Percentiles rank a stretch among this genome's conserved stretches.
phyloP scores from a whole-genome alignment of 2,113 vertebrate genomes.

The Phalacrocorax pelagicus region DNA sequence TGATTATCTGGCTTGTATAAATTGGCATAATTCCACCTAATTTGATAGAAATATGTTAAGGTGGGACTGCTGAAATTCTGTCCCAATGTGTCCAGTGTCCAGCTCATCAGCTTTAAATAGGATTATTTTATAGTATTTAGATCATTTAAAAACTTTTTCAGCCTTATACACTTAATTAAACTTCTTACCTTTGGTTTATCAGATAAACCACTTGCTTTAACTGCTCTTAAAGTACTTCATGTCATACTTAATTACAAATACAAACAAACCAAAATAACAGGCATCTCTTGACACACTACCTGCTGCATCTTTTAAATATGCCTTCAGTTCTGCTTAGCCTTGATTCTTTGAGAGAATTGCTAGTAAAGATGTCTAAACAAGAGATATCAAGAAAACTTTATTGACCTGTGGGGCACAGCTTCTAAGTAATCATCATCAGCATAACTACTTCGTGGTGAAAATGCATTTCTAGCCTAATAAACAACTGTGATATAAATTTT shows the following conservation, averaged over 20 bases:
- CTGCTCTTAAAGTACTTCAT: background rate
- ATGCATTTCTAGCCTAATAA: constrained; percentile 23
- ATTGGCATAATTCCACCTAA: background rate
- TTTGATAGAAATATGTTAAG: background rate
- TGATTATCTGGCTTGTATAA: background rate
- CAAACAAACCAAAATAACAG: background rate
- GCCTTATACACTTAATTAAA: background rate
- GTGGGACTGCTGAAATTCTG: background rate
- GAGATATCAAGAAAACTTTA: background rate
- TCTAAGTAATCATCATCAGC: background rate
- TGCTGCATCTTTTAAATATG: background rate
- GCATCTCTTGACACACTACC: background rate
- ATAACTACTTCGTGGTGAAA: background rate
- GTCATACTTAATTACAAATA: background rate
- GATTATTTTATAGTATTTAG: background rate
- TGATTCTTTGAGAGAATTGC: background rate
- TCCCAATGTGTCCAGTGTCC: background rate
- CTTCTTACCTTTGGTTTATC: background rate
- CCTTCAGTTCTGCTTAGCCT: background rate
- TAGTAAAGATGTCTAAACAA: background rate
- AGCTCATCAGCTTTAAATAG: background rate
- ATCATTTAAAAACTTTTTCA: background rate
- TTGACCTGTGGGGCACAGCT: background rate
- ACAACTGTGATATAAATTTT: background rate
- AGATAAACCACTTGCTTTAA: background rate